phyloP scores from a whole-genome alignment of 2,113 vertebrate species.

The Ceyx cyanopectus region DNA sequence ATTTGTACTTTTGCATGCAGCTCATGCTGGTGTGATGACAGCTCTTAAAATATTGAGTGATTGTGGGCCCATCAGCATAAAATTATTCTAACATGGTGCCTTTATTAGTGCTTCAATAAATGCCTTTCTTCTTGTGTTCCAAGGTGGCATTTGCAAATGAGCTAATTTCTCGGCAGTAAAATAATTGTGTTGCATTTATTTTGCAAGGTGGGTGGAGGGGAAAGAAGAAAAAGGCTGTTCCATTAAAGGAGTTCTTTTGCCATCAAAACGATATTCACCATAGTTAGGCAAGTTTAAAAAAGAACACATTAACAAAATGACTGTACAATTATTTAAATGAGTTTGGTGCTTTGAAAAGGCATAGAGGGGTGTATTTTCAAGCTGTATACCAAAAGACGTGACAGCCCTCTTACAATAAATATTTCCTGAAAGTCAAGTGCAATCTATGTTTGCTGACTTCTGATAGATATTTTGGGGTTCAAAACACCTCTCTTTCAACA shows the following conservation, averaged over 20 bases:
- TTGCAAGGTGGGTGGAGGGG: conserved; percentile 52
- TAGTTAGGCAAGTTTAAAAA: conserved; percentile 79
- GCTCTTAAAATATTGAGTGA: conserved; percentile 87
- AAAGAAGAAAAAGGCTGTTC: conserved; percentile 74
- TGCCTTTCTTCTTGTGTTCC: conserved; percentile 85
- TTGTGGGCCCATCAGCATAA: conserved; percentile 85
- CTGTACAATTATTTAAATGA: conserved; percentile 84
- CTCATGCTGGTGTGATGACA: conserved; percentile 86
- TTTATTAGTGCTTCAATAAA: conserved; percentile 88
- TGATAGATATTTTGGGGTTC: conserved; percentile 53
- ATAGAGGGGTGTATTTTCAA: conserved; percentile 62
- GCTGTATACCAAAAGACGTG: conserved; percentile 61
- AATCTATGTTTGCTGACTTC: conserved; percentile 59
- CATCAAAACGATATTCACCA: conserved; percentile 77
- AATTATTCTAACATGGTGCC: conserved; percentile 85
- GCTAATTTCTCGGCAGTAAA: conserved; percentile 85
- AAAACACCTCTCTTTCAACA: background rate
- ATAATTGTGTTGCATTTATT: conserved; percentile 85
- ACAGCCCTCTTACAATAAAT: conserved; percentile 49
- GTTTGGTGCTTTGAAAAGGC: conserved; percentile 73
- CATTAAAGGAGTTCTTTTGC: conserved; percentile 81
- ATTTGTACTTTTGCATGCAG: conserved; percentile 84
- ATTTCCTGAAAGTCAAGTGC: background rate
- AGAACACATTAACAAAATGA: conserved; percentile 83
- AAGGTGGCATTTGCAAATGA: conserved; percentile 86